Base-by-base conservation (phyloP, 2,888 invertebrate genomes). In the Smittia aterrima region DNA sequence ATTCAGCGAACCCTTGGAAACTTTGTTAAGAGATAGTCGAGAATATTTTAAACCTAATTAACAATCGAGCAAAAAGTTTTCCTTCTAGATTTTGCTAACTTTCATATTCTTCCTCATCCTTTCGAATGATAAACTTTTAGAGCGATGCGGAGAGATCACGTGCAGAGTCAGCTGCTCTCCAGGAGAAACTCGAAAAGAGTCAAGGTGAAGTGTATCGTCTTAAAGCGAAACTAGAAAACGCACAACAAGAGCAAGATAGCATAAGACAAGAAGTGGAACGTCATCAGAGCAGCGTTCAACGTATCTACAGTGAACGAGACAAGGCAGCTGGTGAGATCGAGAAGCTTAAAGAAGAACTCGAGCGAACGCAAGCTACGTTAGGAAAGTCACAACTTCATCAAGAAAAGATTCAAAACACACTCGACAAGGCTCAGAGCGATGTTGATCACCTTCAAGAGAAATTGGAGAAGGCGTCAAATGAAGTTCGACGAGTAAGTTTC, bases 171-270 rank as follows among this genome's bases (percentile, higher is more conserved):
- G 88, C 92, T 66, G 91, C 90, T 16, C 85, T 95, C 75, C 96
- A 96, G 81, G 96, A 96, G 80, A 96, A 96, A 85, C 84, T 96
- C 76, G 96, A 96, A 82, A 95, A 95, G 84, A 93, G 94, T 74
- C 96, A 96, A 83, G 96, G 96, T 76, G 96, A 96, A 83, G 95
- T 96, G 41, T 96, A 96, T 81, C 90, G 96, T 82, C 86, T 96
- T 78, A 96, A 96, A 83, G 96, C 96, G 53, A 92, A 95, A 81
- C 86, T 96, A 79, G 96, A 96, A 85, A 96, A 96, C 85, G 95
- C 95, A 82, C 95, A 95, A 85, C 93, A 93, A 75, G 96, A 96
- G 84, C 94, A 95, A 81, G 95, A 95, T 80, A 95, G 93, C 81
- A 86, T 96, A 78, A 92, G 94, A 77, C 95, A 96, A 81, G 96